Evolutionary conservation across 2,797 vertebrate species (phyloP).

Genomic region (Morelia viridis): DNA sequence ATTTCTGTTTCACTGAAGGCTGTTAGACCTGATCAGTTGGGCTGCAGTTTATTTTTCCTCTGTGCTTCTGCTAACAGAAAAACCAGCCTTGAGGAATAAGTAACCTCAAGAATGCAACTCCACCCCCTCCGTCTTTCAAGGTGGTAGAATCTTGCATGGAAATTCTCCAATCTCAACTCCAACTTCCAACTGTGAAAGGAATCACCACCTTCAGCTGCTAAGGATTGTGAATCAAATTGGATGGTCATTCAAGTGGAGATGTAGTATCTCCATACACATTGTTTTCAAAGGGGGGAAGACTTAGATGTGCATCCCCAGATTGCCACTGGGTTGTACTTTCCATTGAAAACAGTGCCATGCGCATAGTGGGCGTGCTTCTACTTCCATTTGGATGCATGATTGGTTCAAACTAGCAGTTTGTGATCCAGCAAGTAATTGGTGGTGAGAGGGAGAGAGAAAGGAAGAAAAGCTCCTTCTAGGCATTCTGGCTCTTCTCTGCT

Average conservation of each 20-base stretch:
- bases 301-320: background rate
- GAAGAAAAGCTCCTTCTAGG: background rate
- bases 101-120: background rate
- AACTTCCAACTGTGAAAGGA: background rate
- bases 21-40: background rate
- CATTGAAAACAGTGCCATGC: background rate
- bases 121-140: background rate
- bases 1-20: background rate
- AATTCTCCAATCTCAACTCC: background rate
- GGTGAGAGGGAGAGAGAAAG: background rate
- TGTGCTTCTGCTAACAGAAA: background rate
- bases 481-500: background rate
- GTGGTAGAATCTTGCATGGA: background rate
- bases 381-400: background rate
- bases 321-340: background rate
- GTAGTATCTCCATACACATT: background rate
- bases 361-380: background rate
- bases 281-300: background rate
- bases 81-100: background rate
- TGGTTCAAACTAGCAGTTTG: background rate
- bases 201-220: background rate
- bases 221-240: background rate
- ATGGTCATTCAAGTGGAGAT: background rate
- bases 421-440: background rate
- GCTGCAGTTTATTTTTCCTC: background rate